phyloP scores from a whole-genome alignment of 2,113 vertebrate species.

The Oriolus oriolus region DNA sequence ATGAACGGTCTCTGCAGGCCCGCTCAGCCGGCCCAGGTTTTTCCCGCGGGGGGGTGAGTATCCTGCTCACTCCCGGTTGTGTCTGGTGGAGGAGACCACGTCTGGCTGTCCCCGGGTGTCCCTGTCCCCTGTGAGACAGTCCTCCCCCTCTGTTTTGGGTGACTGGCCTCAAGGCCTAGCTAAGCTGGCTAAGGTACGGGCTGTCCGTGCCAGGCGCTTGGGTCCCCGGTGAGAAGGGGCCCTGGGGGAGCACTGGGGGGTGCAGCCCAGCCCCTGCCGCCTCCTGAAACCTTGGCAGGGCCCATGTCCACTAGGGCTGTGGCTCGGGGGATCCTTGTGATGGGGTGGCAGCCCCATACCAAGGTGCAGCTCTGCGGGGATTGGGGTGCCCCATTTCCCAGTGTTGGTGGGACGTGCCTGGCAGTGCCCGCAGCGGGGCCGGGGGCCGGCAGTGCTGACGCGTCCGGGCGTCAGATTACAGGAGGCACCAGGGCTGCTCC shows the following conservation, averaged over 20 bases:
- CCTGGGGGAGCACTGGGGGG: fast-evolving
- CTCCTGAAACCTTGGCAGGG: background rate
- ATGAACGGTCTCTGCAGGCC: slow-evolving; percentile 60
- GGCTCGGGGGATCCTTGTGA: background rate
- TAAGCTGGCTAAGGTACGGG: background rate
- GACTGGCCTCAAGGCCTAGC: background rate
- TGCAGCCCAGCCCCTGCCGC: background rate
- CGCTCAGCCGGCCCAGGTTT: slow-evolving; percentile 46
- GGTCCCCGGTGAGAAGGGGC: background rate
- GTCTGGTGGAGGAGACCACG: background rate
- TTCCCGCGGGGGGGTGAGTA: slow-evolving; percentile 63
- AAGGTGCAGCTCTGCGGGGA: background rate
- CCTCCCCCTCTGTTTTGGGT: background rate
- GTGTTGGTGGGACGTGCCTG: background rate
- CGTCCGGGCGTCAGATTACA: background rate
- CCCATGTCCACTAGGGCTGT: background rate
- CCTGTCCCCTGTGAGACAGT: background rate
- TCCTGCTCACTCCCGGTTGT: background rate
- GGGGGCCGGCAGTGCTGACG: background rate
- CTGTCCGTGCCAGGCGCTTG: background rate
- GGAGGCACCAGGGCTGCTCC: background rate
- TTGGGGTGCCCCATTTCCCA: background rate
- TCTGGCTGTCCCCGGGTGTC: background rate
- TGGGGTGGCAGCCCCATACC: background rate
- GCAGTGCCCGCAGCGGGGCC: background rate